Percentiles rank a stretch among this genome's conserved stretches.
phyloP scores from a whole-genome alignment of 2,113 vertebrate genomes.

The Lates calcarifer region DNA sequence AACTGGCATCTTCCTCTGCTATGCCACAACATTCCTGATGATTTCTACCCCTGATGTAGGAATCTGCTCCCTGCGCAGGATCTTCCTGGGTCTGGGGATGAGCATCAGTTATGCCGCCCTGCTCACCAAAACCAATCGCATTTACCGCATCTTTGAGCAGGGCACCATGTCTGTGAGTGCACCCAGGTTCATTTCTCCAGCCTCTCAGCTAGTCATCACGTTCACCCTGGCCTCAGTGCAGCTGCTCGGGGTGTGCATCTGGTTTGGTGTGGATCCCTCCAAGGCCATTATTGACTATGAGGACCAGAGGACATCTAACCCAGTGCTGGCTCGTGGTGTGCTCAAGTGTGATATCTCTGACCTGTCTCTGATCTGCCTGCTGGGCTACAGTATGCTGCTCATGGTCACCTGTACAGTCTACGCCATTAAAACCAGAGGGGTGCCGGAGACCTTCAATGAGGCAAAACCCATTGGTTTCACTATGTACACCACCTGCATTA shows the following conservation, averaged over 20 bases:
- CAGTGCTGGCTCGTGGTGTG: constrained; percentile 79
- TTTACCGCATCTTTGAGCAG: constrained; percentile 87
- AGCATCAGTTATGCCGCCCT: constrained; percentile 86
- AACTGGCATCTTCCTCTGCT: constrained; percentile 86
- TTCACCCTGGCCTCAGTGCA: constrained; percentile 85
- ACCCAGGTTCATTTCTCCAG: constrained; percentile 83
- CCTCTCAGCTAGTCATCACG: constrained; percentile 84
- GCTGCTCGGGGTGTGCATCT: constrained; percentile 85
- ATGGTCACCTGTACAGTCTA: constrained; percentile 99
- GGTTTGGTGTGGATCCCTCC: constrained; percentile 83
- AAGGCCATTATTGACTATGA: constrained; percentile 85
- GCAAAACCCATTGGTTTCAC: constrained; percentile 97
- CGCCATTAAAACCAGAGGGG: constrained; percentile 93
- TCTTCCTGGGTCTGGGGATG: constrained; percentile 87
- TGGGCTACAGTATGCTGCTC: constrained; percentile 99
- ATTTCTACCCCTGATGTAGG: constrained; percentile 83
- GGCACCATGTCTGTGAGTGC: constrained; percentile 83
- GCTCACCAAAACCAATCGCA: constrained; percentile 86
- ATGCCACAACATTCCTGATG: constrained; percentile 86
- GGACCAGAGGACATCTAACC: constrained; percentile 83
- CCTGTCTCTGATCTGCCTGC: constrained; percentile 92
- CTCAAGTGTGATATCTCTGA: constrained; percentile 88
- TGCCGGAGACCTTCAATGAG: constrained; percentile 98
- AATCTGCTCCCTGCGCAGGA: constrained; percentile 83
- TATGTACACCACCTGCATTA: constrained; percentile 88